These are phyloP conservation scores for Cataglyphis livida DNA, from an alignment of 2,888 invertebrate genomes.

Conservation along the genomic window DNA sequence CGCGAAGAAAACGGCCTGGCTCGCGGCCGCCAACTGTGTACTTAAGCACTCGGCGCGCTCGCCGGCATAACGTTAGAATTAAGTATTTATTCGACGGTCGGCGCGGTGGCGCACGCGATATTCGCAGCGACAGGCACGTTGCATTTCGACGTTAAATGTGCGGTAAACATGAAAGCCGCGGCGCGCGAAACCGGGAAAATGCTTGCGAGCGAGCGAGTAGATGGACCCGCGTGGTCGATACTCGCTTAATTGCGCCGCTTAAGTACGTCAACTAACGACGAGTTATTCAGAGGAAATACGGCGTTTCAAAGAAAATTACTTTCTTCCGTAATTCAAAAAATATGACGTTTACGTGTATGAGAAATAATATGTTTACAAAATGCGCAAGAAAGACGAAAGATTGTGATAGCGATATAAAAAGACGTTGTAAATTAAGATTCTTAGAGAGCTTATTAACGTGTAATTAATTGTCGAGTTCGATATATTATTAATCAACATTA, in stretches of 20 bases:
- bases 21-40: conserved; percentile 40
- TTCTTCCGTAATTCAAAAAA: not conserved
- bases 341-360: not conserved
- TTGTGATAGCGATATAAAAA: not conserved
- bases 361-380: not conserved
- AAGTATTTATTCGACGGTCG: conserved; percentile 44
- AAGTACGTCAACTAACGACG: conserved; percentile 16
- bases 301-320: not conserved
- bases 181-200: conserved; percentile 21
- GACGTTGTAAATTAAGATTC: not conserved
- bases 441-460: not conserved
- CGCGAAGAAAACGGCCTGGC: conserved; percentile 57
- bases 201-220: conserved; percentile 5
- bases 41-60: conserved; percentile 27
- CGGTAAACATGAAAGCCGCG: conserved; percentile 50
- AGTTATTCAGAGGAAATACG: not conserved
- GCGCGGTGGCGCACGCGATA: conserved; percentile 35
- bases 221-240: not conserved
- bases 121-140: conserved; percentile 34
- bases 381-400: not conserved
- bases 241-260: conserved; percentile 24
- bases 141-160: conserved; percentile 53
- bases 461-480: not conserved
- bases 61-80: conserved; percentile 35
- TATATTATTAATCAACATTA: not conserved